phyloP scores from a whole-genome alignment of 2,888 invertebrate species.

The Phengaris alcon region DNA sequence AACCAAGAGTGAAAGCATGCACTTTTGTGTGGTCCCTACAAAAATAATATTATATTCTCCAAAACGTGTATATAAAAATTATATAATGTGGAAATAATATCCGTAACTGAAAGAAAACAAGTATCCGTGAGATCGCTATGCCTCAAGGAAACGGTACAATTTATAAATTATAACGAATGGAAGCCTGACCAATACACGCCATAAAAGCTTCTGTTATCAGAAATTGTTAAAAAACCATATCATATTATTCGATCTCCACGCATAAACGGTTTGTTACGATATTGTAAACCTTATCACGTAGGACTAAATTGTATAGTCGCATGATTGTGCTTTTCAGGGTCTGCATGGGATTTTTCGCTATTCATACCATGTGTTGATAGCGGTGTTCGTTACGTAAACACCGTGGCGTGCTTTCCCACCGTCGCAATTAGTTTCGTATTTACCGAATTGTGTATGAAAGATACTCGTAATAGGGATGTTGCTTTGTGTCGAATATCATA shows the following conservation, averaged over 20 bases:
- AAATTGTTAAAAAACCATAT: slow-evolving; percentile 69
- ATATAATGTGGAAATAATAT: neutral
- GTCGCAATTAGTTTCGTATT: slow-evolving; percentile 53
- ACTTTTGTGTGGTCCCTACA: too few species aligned
- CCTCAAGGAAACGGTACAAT: slow-evolving; percentile 37
- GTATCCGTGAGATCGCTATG: slow-evolving; percentile 38
- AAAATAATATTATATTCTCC: neutral
- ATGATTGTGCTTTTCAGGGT: slow-evolving; percentile 32
- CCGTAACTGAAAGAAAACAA: slow-evolving; percentile 29
- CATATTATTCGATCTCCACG: slow-evolving; percentile 48
- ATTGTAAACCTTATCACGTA: neutral
- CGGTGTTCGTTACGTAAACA: slow-evolving; percentile 54
- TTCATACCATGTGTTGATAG: slow-evolving; percentile 47
- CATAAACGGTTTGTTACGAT: neutral
- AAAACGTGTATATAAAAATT: neutral
- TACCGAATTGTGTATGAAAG: slow-evolving; percentile 35
- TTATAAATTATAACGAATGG: slow-evolving; percentile 54
- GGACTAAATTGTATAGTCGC: slow-evolving; percentile 21
- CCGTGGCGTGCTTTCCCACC: slow-evolving; percentile 62
- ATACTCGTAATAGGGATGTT: neutral
- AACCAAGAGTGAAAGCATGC: too few species aligned
- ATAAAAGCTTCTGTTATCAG: slow-evolving; percentile 68
- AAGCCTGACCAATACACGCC: slow-evolving; percentile 51
- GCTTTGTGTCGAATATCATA: too few species aligned
- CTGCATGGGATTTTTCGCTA: slow-evolving; percentile 50